These are phyloP conservation scores for Propsilocerus akamusi DNA, from an alignment of 1,140 invertebrate species.

Conservation along the genomic window DNA sequence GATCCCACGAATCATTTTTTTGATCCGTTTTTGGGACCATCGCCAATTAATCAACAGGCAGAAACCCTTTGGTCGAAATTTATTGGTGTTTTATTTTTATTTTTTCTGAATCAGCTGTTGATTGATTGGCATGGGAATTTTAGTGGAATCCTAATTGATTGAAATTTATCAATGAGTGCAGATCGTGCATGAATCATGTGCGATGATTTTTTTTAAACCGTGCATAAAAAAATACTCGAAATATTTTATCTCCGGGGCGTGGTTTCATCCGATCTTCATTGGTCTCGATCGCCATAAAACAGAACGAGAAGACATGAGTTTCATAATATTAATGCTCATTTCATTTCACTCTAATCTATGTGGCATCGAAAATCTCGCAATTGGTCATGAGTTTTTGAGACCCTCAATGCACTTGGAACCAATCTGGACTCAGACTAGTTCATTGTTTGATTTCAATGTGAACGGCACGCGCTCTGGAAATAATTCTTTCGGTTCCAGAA, in stretches of 20 bases:
- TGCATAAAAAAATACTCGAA: too few species aligned
- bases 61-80: not conserved
- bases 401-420: not conserved
- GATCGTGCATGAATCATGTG: too few species aligned
- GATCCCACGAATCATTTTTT: not conserved
- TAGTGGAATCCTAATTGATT: too few species aligned
- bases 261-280: not conserved
- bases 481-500: not conserved
- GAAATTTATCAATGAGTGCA: too few species aligned
- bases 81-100: too few species aligned
- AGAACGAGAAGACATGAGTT: not conserved
- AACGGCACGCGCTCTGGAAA: not conserved
- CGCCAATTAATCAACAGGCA: not conserved
- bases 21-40: not conserved
- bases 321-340: not conserved
- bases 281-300: not conserved
- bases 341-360: not conserved
- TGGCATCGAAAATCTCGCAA: not conserved
- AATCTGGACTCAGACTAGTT: not conserved
- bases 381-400: slow-evolving; percentile 1
- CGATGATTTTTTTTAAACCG: too few species aligned
- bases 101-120: not conserved
- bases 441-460: slow-evolving; percentile 1
- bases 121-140: not conserved
- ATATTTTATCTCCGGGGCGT: too few species aligned